Evolutionary conservation across 2,888 invertebrate species (phyloP), one percentile per base, ranked within the genome.

Genomic region (Drosophila atripex): DNA sequence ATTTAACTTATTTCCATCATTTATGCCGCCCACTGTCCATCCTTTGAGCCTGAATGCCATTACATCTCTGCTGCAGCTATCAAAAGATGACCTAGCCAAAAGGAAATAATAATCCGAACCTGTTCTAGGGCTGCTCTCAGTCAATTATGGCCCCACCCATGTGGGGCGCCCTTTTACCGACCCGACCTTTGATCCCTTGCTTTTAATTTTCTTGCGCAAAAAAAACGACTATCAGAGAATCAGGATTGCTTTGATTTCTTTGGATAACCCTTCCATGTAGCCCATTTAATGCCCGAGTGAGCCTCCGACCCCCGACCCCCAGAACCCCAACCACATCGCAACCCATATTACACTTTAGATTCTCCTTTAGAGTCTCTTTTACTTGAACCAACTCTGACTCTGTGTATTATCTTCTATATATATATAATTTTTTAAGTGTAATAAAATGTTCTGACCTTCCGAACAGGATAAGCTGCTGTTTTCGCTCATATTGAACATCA

Each of bases 391-490:
- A 3, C 38, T 38, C 14, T 38, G 0, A 32, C 9, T 41, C 16
- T 43, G n/a, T 14, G 5, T 0, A 4, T 0, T 1, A 11, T 1
- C 18, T 1, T 14, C 8, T 18, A 3, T 21, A 45, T 18, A 1
- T 18, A 3, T 21, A 45, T 18, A 1, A 1, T 38, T 18, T 18
- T 35, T 18, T 2, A 3, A 47, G 54, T 71, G 45, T 80, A 86
- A 85, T 70, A 45, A 63, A 78, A 64, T 71, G 43, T 43, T 45
- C 46, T 41, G 72, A 32, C 58, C 50, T 61, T 32, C 59, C 64
- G 71, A 35, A 57, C 88, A 96, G 94, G 97, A 99, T 91, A 98
- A 98, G 92, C 92, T 98, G 55, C 93, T 98, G 53, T 98, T 98
- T 92, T 97, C 96, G 9, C 91, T 97, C 64, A 90, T 96, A 73